phyloP scores from a whole-genome alignment of 2,113 vertebrate genomes.

The Rhinoderma darwinii region DNA sequence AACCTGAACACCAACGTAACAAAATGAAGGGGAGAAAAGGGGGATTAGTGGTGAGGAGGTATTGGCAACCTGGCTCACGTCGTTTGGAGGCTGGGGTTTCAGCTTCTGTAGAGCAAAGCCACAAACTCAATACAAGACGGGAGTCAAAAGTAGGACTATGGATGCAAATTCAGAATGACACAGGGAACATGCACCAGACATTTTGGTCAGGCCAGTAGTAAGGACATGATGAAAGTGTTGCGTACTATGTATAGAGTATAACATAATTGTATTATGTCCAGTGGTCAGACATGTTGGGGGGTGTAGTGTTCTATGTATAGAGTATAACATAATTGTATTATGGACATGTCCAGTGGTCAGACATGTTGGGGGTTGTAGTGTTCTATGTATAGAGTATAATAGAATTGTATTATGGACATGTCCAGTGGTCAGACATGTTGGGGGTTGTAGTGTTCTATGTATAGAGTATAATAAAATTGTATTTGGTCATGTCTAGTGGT shows the following conservation, averaged over 20 bases:
- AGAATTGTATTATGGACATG: too few relatives aligned
- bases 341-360: not conserved
- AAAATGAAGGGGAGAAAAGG: constrained; percentile 27
- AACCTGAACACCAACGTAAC: constrained; percentile 55
- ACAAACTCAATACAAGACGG: not conserved
- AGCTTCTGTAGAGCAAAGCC: constrained; percentile 34
- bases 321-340: not conserved
- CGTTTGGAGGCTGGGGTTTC: constrained; percentile 5
- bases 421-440: not conserved
- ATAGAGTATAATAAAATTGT: not conserved
- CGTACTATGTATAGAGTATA: not conserved
- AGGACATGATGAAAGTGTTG: not conserved
- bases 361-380: too few relatives aligned
- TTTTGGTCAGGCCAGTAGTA: not conserved
- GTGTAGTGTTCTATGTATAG: too few relatives aligned
- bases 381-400: too few relatives aligned
- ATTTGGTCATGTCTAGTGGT: not conserved
- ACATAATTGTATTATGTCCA: not conserved
- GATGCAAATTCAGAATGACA: not conserved
- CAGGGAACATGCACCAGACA: not conserved
- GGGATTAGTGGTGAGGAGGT: constrained; percentile 51
- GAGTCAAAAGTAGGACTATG: not conserved
- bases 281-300: not conserved
- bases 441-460: not conserved
- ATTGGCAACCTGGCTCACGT: constrained; percentile 8